Conservation (phyloP, 2,113 vertebrate species). For the Daboia siamensis region DNA sequence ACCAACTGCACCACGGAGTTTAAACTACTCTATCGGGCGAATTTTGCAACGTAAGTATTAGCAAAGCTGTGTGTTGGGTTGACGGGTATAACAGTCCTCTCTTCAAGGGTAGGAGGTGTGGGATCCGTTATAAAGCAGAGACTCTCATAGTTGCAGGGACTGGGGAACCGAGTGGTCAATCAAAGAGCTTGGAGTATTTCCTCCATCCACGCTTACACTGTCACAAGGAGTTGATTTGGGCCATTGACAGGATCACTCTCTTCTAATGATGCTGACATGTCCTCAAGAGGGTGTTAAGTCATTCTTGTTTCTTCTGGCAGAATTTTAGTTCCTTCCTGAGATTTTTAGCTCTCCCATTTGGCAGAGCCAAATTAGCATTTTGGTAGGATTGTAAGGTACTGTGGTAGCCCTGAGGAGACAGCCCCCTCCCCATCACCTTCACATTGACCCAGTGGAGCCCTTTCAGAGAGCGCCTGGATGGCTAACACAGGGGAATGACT, state of each 20-base stretch:
- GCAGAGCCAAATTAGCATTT: neutral
- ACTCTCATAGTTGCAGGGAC: neutral
- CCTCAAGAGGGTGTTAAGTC: neutral
- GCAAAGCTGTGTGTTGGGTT: neutral
- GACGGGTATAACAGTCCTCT: neutral
- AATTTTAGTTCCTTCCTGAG: neutral
- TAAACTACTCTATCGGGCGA: constrained; percentile 28
- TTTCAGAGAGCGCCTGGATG: neutral
- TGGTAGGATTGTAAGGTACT: neutral
- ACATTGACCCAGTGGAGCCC: neutral
- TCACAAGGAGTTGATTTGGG: neutral
- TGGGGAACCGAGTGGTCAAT: neutral
- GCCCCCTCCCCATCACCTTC: neutral
- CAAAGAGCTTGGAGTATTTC: neutral
- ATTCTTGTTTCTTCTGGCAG: neutral
- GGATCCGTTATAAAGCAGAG: neutral
- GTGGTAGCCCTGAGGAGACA: neutral
- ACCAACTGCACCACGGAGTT: constrained; percentile 59
- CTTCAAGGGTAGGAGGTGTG: neutral
- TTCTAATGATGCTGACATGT: neutral
- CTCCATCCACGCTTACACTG: too few species aligned
- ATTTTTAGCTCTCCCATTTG: neutral
- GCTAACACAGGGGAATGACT: neutral
- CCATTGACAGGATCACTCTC: neutral
- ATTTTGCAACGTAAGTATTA: neutral